These are phyloP conservation scores for Exaiptasia diaphana DNA, from an alignment of 64 coral and sea anemone species.

Conservation along the genomic window DNA sequence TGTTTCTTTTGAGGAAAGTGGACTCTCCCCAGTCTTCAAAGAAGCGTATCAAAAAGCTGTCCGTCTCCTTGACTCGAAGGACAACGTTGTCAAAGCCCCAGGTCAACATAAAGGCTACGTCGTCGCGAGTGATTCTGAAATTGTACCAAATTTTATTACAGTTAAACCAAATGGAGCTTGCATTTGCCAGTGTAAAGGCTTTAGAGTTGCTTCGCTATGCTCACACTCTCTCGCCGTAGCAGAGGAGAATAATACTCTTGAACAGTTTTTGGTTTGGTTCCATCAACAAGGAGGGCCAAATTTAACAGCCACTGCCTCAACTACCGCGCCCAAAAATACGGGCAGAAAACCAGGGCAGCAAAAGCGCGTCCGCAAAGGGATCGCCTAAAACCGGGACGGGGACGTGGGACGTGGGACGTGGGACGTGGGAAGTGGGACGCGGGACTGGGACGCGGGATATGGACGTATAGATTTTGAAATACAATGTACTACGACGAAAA, in stretches of 20 bases:
- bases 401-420: too few relatives aligned
- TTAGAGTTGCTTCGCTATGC: conserved; percentile 6
- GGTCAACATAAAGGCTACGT: conserved; percentile 37
- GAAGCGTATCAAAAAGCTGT: neutral
- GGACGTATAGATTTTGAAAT: too few relatives aligned
- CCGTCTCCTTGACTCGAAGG: neutral
- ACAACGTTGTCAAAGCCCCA: neutral
- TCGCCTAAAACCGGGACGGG: too few relatives aligned
- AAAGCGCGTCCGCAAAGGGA: neutral
- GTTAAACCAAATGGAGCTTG: conserved; percentile 24
- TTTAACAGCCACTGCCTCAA: conserved; percentile 20
- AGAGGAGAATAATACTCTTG: neutral
- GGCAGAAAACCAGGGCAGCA: conserved; percentile 19
- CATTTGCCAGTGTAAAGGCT: conserved; percentile 50
- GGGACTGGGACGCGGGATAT: too few relatives aligned
- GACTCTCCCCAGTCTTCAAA: neutral
- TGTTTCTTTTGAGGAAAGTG: neutral
- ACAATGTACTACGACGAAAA: too few relatives aligned
- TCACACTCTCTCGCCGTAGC: conserved; percentile 33
- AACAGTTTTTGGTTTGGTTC: conserved; percentile 25
- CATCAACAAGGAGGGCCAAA: neutral
- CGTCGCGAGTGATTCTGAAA: neutral
- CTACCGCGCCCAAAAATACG: conserved; percentile 19
- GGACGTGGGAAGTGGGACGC: too few relatives aligned
- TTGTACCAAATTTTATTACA: conserved; percentile 11